Base-by-base conservation (phyloP, 92 coral and sea anemone species). In the Virgularia gustaviana region DNA sequence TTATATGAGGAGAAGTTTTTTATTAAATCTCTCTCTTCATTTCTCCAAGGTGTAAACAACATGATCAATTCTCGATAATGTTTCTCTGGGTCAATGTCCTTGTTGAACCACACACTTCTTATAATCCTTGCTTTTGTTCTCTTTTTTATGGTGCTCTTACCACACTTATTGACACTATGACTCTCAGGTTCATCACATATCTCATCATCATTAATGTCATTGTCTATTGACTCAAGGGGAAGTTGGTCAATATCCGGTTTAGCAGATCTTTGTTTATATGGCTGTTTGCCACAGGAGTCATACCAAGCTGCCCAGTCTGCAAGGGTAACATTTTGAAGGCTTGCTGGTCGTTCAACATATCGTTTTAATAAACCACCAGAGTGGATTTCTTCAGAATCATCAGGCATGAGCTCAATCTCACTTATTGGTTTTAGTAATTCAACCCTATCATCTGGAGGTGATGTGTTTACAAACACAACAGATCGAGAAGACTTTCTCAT, bases 291-390 rank as follows among this genome's bases (percentile, higher is more conserved):
- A 45, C 22, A 27, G 35, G 79, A 71, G 32, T 85, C 89, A 85
- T 85, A 80, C 85, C 86, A 85, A 57, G 86, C 89, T 63, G 81
- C 88, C 88, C 88, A 85, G 84, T 82, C 87, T 49, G 88, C 84
- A 47, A 83, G 79, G 13, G 88, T 78, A 37, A 83, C 57, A 65
- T 83, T 60, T 73, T 85, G 72, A 25, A 55, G 80, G 45, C 81
- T 83, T 63, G 43, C 45, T 39, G 90, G 87, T 9, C 87, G 83
- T 73, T 85, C 72, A 32, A 71, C 44, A 65, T 85, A 83, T 75
- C 82, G 76, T 52, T 86, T 78, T 20, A 86, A 49, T 53, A 86
- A 55, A 58, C 90, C 83, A 73, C 79, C 65, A 35, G 88, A 73
- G 56, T 72, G 76, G 20, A 78, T 79, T 65, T 86, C 87, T 60